Evolutionary conservation across 2,888 invertebrate genomes (phyloP), one percentile per base, ranked within the genome.

Genomic region (Macrophya annulata): DNA sequence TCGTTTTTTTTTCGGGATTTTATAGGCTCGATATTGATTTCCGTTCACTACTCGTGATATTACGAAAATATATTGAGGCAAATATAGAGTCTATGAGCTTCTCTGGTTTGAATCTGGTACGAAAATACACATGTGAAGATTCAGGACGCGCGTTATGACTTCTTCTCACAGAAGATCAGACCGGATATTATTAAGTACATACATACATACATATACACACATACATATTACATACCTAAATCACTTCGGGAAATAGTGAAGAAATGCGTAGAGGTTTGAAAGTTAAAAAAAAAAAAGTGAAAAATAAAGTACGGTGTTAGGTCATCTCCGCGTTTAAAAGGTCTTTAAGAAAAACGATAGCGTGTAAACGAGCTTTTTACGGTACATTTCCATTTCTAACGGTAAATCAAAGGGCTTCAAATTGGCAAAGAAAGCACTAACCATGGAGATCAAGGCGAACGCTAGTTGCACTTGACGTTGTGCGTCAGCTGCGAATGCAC

Each of bases 401-500:
- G 90, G 89, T 92, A 90, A 92, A 92, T 92, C 91, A 92, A 91
- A 91, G 90, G 88, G 89, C 88, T 90, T 90, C 90, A 92, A 92
- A 92, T 90, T 90, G 90, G 89, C 88, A 89, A 88, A 87, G 88
- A 86, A 87, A 86, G 85, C 86, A 87, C 86, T 86, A 87, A 79
- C 85, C 62, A 87, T 85, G 88, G 88, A 90, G 90, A 91, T 90
- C 89, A 90, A 91, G 90, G 88, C 87, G 90, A 88, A 89, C 91
- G 91, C 91, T 92, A 92, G 90, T 91, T 91, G 92, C 91, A 89
- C 92, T 92, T 92, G 92, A 92, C 92, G 89, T 91, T 88, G 88
- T 89, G 90, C 91, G 91, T 91, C 92, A 92, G 92, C 92, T 92
- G 91, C 90, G 88, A 88, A 88, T 88, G 89, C 89, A 88, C 87